Evolutionary conservation across 2,888 invertebrate species (phyloP).

Genomic region (Malthinus flaveolus): DNA sequence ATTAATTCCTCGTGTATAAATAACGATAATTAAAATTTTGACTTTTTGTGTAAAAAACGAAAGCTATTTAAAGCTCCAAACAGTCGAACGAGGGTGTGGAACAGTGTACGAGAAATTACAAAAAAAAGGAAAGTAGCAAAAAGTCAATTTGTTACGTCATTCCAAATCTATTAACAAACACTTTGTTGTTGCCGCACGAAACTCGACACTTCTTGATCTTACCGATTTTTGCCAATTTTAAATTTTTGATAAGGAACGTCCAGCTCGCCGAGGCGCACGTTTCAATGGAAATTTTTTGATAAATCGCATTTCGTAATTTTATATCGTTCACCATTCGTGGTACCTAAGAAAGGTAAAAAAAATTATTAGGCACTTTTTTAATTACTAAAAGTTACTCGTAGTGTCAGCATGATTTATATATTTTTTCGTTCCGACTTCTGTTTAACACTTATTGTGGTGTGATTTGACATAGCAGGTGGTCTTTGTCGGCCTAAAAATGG

Average conservation of each 20-base stretch:
- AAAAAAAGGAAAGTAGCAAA: conserved; percentile 18
- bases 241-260: conserved; percentile 1
- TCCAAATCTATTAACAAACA: conserved; percentile 27
- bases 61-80: not conserved
- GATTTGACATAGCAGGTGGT: conserved; percentile 22
- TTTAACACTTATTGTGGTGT: conserved; percentile 8
- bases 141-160: conserved; percentile 33
- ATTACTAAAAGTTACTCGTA: conserved; percentile 11
- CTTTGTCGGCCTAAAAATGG: conserved; percentile 14
- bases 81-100: not conserved
- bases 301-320: not conserved
- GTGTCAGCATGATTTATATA: conserved; percentile 23
- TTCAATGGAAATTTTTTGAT: too few relatives aligned
- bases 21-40: too few relatives aligned
- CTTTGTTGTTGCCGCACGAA: conserved; percentile 27
- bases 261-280: too few relatives aligned
- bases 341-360: not conserved
- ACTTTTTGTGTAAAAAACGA: too few relatives aligned
- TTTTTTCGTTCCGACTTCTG: conserved; percentile 5
- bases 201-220: conserved; percentile 23
- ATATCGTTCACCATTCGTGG: too few relatives aligned
- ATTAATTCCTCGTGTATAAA: too few relatives aligned
- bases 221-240: conserved; percentile 11
- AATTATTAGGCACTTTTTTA: conserved; percentile 10
- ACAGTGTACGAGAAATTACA: not conserved